Percentiles rank a stretch among this genome's conserved stretches.
phyloP scores from a whole-genome alignment of 2,113 vertebrate species.

The Rafetus swinhoei region DNA sequence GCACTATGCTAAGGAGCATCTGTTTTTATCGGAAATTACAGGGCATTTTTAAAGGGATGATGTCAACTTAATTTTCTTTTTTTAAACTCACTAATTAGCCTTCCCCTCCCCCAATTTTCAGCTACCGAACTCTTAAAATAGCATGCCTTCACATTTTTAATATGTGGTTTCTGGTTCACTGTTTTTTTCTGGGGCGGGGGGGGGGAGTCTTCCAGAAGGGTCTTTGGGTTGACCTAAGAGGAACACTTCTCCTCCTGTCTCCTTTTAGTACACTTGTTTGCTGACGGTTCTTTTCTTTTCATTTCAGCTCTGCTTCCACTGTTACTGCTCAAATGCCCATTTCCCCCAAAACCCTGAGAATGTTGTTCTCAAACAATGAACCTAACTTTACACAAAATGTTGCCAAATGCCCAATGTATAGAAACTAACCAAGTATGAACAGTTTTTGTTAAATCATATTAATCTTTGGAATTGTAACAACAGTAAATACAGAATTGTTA shows the following conservation, averaged over 20 bases:
- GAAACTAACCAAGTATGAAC: neutral
- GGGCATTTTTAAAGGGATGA: neutral
- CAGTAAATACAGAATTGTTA: neutral
- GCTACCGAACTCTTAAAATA: neutral
- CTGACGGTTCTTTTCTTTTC: neutral
- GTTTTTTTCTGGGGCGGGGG: neutral
- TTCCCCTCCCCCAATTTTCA: neutral
- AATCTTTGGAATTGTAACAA: rapidly evolving
- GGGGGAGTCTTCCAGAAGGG: neutral
- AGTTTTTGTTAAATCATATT: neutral
- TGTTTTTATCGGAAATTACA: constrained; percentile 2
- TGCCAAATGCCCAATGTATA: neutral
- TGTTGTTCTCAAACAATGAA: neutral
- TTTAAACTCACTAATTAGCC: neutral
- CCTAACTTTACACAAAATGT: neutral
- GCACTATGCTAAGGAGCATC: neutral
- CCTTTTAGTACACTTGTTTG: neutral
- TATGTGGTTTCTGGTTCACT: neutral
- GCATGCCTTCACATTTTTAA: neutral
- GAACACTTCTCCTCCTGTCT: neutral
- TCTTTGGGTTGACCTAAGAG: neutral
- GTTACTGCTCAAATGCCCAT: neutral
- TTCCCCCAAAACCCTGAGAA: neutral
- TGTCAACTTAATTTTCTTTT: neutral
- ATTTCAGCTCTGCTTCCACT: neutral